A percentile compares a stretch with the other conserved stretches of the same genome.
Conservation (phyloP, 2,113 vertebrate genomes). For the Hippotragus niger region DNA sequence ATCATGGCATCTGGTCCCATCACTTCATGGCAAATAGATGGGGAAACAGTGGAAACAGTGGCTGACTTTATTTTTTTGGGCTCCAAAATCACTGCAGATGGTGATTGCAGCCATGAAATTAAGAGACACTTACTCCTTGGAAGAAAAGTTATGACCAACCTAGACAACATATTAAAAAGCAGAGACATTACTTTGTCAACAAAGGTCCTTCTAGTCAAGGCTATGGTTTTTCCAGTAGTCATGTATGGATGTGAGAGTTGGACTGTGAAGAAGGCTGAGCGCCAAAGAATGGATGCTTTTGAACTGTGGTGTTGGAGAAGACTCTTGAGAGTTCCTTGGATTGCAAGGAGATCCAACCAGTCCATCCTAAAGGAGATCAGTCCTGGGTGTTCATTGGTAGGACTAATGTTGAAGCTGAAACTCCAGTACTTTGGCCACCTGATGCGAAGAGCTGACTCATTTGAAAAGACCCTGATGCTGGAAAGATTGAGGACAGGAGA, state of each 20-base stretch:
- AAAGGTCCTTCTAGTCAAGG: neutral
- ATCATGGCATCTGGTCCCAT: neutral
- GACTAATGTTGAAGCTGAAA: neutral
- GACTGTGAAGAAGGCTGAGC: neutral
- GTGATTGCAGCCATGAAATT: neutral
- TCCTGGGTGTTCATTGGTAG: neutral
- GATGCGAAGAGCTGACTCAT: neutral
- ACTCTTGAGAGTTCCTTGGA: neutral
- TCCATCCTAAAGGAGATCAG: neutral
- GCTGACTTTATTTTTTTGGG: rapidly evolving
- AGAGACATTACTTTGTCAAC: neutral
- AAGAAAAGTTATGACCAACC: neutral
- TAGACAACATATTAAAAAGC: neutral
- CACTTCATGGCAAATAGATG: neutral
- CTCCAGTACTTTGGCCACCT: neutral
- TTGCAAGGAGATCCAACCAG: neutral
- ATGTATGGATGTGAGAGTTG: neutral
- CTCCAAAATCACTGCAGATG: neutral
- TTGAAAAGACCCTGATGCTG: neutral
- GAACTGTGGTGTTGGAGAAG: neutral
- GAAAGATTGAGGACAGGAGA: neutral
- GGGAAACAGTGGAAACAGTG: neutral
- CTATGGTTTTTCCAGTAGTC: neutral
- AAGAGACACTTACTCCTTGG: neutral
- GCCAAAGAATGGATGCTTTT: neutral